A percentile compares a stretch with the other conserved stretches of the same genome.
phyloP scores from a whole-genome alignment of 2,888 invertebrate species.

The Anorthoa munda region DNA sequence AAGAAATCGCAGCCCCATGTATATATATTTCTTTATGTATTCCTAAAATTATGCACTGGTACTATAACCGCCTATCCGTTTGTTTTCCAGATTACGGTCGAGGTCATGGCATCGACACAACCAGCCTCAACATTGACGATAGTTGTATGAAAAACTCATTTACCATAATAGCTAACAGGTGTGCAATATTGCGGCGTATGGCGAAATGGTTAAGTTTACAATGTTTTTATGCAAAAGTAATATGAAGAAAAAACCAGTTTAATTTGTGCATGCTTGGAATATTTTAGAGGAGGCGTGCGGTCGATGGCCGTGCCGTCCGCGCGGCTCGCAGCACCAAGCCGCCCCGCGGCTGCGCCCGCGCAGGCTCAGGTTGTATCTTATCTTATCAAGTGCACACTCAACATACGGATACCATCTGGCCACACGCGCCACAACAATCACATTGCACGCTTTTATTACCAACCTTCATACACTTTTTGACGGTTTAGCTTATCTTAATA shows the following conservation, averaged over 20 bases:
- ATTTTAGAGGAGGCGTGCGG: constrained; percentile 88
- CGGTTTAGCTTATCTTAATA: constrained; percentile 56
- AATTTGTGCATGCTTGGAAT: constrained; percentile 90
- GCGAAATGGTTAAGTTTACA: constrained; percentile 74
- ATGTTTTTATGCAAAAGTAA: constrained; percentile 87
- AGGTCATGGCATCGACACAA: constrained; percentile 15
- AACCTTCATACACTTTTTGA: constrained; percentile 36
- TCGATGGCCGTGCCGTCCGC: constrained; percentile 83
- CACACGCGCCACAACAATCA: constrained; percentile 49
- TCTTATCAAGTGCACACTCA: constrained; percentile 63
- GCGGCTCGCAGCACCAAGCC: constrained; percentile 60
- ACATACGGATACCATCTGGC: constrained; percentile 50
- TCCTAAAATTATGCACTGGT: too few relatives aligned
- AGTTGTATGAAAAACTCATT: constrained; percentile 23
- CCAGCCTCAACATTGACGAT: constrained; percentile 22
- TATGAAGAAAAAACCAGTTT: constrained; percentile 88
- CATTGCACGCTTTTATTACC: constrained; percentile 53
- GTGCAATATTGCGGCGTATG: constrained; percentile 55
- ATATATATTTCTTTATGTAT: too few relatives aligned
- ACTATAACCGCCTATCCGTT: too few relatives aligned
- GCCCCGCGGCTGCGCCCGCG: constrained; percentile 51
- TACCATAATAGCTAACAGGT: constrained; percentile 35
- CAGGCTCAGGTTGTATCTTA: constrained; percentile 51
- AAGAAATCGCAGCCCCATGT: not conserved
- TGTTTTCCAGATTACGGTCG: not conserved